Base-by-base conservation (phyloP, 2,888 invertebrate genomes). In the Cheilosia scutellata region DNA sequence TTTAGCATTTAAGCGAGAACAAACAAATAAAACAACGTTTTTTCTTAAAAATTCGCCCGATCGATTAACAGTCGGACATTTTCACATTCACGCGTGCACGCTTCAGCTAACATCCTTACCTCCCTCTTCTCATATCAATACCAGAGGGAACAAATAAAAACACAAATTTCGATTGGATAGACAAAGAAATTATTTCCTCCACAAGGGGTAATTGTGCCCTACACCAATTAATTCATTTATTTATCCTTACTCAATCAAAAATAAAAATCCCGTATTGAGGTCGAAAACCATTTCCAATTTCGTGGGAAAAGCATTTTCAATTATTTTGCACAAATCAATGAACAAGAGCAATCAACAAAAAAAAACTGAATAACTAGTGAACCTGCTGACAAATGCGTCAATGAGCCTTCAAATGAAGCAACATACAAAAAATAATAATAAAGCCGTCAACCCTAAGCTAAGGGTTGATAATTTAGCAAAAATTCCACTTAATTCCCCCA, bases 151-250 rank as follows among this genome's bases (percentile, higher is more conserved):
- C 13, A 66, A 1, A 58, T 5, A 55, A 7, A 51, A 80, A 55
- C 40, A 51, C 40, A 66, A 42, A 20, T 62, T 70, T 74, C 65
- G 47, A 70, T 70, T 57, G 20, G 40, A 77, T 68, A 72, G 86
- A 86, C 86, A 86, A 86, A 77, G 80, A 71, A 86, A 76, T 86
- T 82, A 77, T 60, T 82, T 82, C 82, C 82, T 80, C 77, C 76
- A 76, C 79, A 77, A 86, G 82, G 76, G 86, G 82, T 82, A 82
- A 86, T 82, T 86, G 86, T 71, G 42, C 76, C 55, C 60, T 76
- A 80, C 82, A 86, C 82, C 86, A 82, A 86, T 86, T 86, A 86
- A 86, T 86, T 86, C 77, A 86, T 86, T 86, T 86, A 86, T 86
- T 86, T 86, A 86, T 86, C 86, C 82, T 76, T 75, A 76, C 71